A percentile compares a stretch with the other conserved stretches of the same genome.
Conservation (phyloP, 2,113 vertebrate genomes). For the Bufo gargarizans region DNA sequence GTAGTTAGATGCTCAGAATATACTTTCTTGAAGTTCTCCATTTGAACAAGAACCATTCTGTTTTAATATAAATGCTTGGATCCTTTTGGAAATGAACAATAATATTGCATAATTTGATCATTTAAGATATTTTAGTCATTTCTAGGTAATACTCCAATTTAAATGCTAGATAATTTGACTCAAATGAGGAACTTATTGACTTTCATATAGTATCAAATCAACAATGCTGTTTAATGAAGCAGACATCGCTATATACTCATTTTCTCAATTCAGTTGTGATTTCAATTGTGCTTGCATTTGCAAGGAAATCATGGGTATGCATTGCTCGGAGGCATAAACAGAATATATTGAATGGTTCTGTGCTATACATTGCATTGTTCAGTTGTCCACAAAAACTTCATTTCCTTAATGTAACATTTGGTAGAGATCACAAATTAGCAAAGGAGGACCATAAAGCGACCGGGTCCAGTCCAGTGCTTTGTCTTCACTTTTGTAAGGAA, state of each 20-base stretch:
- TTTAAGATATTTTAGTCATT: slow-evolving; percentile 25
- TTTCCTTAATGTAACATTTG: neutral
- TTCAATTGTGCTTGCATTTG: slow-evolving; percentile 29
- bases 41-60: neutral
- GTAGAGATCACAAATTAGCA: neutral
- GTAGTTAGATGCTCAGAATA: neutral
- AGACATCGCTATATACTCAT: slow-evolving; percentile 35
- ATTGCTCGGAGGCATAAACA: slow-evolving; percentile 3
- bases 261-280: slow-evolving; percentile 19
- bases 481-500: neutral
- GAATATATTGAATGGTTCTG: neutral
- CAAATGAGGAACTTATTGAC: slow-evolving; percentile 36
- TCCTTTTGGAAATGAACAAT: slow-evolving; percentile 6
- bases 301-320: slow-evolving; percentile 8
- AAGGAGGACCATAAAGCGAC: neutral
- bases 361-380: neutral
- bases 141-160: slow-evolving; percentile 14
- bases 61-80: slow-evolving; percentile 12
- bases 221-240: slow-evolving; percentile 43
- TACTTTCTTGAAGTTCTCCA: neutral
- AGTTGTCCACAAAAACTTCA: neutral
- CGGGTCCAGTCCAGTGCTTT: neutral
- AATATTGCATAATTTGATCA: slow-evolving; percentile 37
- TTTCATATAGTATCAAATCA: slow-evolving; percentile 42
- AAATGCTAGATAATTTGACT: slow-evolving; percentile 45